Base-by-base conservation (phyloP, 2,113 vertebrate species). In the Malurus elegans region DNA sequence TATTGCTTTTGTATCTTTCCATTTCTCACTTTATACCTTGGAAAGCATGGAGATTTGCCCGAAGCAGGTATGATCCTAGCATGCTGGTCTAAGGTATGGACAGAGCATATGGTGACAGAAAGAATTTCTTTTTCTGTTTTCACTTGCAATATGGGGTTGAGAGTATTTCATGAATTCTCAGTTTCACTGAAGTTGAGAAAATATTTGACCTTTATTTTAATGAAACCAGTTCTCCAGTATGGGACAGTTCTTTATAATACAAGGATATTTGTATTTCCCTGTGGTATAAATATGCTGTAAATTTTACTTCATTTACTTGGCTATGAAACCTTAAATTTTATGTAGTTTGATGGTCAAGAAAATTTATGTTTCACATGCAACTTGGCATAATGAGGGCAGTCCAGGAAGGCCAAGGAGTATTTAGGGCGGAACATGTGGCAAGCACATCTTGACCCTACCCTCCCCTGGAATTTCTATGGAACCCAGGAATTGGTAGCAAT, bases 351-450 rank as follows among this genome's bases (percentile, higher is more conserved):
- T 69, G 12, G 17, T 57, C 15, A 66, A 81, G 11, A 18, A 60
- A 48, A 47, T 60, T 11, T 50, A 32, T 11, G 15, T 21, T 89
- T 45, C 14, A 10, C 29, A 13, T 38, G 12, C 4, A 72, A 44
- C 9, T 23, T 65, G 18, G 26, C 26, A 51, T 64, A 76, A 10
- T 54, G 36, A 58, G 7, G 38, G 38, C 38, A 38, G 38, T 2
- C 10, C 18, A 44, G 13, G 31, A 36, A 44, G 7, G 20, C 20
- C 45, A 60, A 60, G 31, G 17, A 44, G 14, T 76, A 58, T 44
- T 51, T 58, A 51, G 51, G 25, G 20, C 21, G 0, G 1, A 67
- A 26, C 4, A 25, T 4, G 2, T 6, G 24, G 5, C 2, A 0
- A 25, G 28, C 51, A 31, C 0, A 1, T 14, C 17, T 67, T 57